Conservation (phyloP, 2,113 vertebrate species). For the Accipiter virgatus region DNA sequence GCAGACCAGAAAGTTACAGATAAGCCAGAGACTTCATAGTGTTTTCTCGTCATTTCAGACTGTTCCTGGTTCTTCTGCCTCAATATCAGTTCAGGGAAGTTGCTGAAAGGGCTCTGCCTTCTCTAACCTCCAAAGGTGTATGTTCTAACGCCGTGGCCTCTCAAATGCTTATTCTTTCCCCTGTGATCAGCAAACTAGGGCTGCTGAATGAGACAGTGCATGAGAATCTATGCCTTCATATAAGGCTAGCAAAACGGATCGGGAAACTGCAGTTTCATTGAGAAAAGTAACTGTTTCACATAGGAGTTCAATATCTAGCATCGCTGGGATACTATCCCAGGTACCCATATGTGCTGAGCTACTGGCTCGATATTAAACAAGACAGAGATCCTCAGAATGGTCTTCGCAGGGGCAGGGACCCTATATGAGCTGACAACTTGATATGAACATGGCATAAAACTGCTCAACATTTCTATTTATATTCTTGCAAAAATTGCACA, state of each 20-base stretch:
- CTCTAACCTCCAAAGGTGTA: not conserved
- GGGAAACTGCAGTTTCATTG: not conserved
- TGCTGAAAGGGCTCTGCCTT: not conserved
- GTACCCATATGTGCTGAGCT: not conserved
- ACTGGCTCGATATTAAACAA: not conserved
- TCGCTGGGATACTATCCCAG: not conserved
- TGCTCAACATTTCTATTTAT: not conserved
- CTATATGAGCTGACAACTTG: not conserved
- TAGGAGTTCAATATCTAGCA: not conserved
- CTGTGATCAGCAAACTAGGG: not conserved
- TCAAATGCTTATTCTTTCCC: not conserved
- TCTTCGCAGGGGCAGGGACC: not conserved
- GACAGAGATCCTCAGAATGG: not conserved
- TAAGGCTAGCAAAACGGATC: not conserved
- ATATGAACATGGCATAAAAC: not conserved
- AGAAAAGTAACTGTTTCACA: not conserved
- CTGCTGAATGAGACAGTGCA: not conserved
- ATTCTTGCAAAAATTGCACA: not conserved
- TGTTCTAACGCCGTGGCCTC: not conserved
- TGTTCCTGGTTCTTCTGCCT: not conserved
- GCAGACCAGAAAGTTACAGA: not conserved
- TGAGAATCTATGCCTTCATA: not conserved
- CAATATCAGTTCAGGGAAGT: not conserved
- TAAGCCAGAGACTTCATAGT: not conserved
- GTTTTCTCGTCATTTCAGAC: not conserved